Conservation (phyloP, 2,113 vertebrate species). For the Antidorcas marsupialis region DNA sequence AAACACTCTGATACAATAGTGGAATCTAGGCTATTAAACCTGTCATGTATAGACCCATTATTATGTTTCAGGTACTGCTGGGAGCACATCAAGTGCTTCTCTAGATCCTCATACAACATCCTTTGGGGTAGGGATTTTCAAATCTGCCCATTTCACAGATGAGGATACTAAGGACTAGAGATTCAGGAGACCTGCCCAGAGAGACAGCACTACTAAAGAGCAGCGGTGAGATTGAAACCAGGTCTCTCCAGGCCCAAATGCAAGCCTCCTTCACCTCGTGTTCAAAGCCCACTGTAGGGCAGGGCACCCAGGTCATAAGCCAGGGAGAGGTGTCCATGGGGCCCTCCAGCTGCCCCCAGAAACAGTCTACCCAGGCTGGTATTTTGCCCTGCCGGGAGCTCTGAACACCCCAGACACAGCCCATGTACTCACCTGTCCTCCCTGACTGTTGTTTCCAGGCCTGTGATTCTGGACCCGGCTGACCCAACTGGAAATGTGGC, state of each 20-base stretch:
- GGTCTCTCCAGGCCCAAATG: neutral
- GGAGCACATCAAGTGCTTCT: too few relatives aligned
- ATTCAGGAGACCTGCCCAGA: neutral
- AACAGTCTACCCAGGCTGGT: neutral
- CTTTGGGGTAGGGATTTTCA: neutral
- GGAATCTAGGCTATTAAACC: neutral
- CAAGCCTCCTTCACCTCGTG: neutral
- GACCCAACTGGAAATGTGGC: constrained; percentile 57
- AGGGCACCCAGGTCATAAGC: neutral
- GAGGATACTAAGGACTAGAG: neutral
- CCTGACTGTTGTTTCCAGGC: neutral
- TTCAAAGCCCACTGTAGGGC: fast-evolving
- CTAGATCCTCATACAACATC: neutral
- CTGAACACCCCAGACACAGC: neutral
- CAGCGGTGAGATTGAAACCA: neutral
- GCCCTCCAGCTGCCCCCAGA: neutral
- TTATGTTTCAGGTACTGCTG: neutral
- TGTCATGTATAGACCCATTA: fast-evolving
- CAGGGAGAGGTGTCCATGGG: neutral
- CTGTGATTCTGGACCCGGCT: constrained; percentile 62
- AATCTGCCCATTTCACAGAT: neutral
- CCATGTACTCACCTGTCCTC: neutral
- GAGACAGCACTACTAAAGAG: neutral
- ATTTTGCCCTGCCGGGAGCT: neutral
- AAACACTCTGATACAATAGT: neutral